These are phyloP conservation scores for Cryptus armator DNA, from an alignment of 2,888 invertebrate species.

Conservation along the genomic window DNA sequence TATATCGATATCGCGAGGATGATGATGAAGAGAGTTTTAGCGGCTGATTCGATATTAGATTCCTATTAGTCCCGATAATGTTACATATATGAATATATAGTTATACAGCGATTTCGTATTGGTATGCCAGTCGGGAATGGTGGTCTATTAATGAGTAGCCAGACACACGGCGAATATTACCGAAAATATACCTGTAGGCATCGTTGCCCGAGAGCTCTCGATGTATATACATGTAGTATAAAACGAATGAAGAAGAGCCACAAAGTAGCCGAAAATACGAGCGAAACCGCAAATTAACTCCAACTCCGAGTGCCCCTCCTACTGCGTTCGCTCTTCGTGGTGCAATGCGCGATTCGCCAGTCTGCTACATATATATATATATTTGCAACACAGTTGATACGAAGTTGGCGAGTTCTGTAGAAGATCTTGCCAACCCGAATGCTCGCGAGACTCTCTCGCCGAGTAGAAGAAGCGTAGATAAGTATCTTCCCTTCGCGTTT, in stretches of 20 bases:
- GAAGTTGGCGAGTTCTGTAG: slow-evolving; percentile 8
- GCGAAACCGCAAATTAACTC: slow-evolving; percentile 77
- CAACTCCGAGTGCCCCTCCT: slow-evolving; percentile 67
- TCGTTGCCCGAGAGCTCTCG: neutral
- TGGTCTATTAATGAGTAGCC: slow-evolving; percentile 76
- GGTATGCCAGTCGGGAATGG: slow-evolving; percentile 39
- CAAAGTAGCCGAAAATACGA: slow-evolving; percentile 78
- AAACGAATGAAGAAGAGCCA: slow-evolving; percentile 68
- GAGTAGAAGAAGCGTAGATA: slow-evolving; percentile 15
- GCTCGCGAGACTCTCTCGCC: neutral
- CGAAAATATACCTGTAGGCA: slow-evolving; percentile 11
- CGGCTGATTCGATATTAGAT: slow-evolving; percentile 42
- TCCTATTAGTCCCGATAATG: slow-evolving; percentile 50
- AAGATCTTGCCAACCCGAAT: neutral
- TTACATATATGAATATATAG: slow-evolving; percentile 32
- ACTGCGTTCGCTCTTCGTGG: slow-evolving; percentile 56
- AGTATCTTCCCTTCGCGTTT: slow-evolving; percentile 25
- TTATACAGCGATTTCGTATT: slow-evolving; percentile 8
- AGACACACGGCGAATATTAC: slow-evolving; percentile 53
- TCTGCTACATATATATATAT: neutral
- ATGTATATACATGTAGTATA: neutral
- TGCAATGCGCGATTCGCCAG: slow-evolving; percentile 24
- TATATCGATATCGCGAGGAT: neutral
- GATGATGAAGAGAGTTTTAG: slow-evolving; percentile 27
- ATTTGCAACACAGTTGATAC: neutral